Conservation (phyloP, 1,140 invertebrate species). For the Dermatophagoides farinae region DNA sequence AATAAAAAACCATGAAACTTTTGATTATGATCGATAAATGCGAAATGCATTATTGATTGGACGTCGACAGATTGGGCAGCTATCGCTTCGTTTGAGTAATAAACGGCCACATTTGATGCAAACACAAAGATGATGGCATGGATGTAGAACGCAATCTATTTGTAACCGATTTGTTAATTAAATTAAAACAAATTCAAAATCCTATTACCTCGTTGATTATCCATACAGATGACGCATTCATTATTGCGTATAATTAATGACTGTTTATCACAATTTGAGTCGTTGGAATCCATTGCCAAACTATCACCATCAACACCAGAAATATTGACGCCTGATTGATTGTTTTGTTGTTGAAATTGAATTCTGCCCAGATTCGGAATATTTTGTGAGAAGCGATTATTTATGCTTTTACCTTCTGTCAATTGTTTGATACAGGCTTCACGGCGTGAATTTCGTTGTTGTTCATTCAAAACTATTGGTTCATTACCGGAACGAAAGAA, state of each 20-base stretch:
- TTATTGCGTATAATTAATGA: slow-evolving; percentile 21
- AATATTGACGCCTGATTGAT: background rate
- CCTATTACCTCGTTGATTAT: slow-evolving; percentile 22
- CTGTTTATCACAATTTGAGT: background rate
- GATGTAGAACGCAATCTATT: slow-evolving; percentile 27
- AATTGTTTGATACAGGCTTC: slow-evolving; percentile 17
- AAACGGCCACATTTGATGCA: slow-evolving; percentile 28
- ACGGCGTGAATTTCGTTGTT: slow-evolving; percentile 29
- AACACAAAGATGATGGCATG: slow-evolving; percentile 32
- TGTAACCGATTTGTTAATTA: background rate
- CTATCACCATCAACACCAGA: background rate
- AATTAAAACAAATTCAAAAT: background rate
- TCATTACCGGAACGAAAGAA: slow-evolving; percentile 30
- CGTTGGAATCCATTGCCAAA: background rate
- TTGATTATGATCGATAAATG: slow-evolving; percentile 19
- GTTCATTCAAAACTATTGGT: slow-evolving; percentile 28
- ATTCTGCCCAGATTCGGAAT: slow-evolving; percentile 14
- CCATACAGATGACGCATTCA: slow-evolving; percentile 34
- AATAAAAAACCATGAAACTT: background rate
- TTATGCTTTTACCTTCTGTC: slow-evolving; percentile 14
- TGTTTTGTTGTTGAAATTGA: background rate
- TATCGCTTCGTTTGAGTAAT: slow-evolving; percentile 27
- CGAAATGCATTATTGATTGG: slow-evolving; percentile 24
- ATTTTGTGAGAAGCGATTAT: slow-evolving; percentile 10
- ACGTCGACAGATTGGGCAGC: slow-evolving; percentile 31